A percentile compares a stretch with the other conserved stretches of the same genome.
Conservation (phyloP, 2,888 invertebrate species). For the Cataglyphis livida region DNA sequence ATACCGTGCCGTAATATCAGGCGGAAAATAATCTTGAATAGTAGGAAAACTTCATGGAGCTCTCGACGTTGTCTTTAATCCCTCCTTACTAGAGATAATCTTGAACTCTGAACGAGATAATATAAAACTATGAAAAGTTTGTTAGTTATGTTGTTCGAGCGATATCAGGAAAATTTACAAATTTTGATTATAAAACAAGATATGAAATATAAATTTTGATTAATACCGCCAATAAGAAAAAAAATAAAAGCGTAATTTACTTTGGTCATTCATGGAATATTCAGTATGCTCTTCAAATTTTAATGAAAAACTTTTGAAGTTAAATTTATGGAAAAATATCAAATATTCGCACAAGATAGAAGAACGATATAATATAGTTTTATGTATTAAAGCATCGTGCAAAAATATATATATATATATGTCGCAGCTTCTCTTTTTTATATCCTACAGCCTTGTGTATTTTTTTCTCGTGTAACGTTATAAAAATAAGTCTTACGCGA, state of each 20-base stretch:
- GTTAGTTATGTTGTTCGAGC: constrained; percentile 11
- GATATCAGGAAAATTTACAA: constrained; percentile 16
- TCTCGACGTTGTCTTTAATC: constrained; percentile 48
- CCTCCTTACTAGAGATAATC: constrained; percentile 32
- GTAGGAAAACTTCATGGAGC: constrained; percentile 44
- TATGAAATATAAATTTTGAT: constrained; percentile 5
- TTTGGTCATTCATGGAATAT: not conserved
- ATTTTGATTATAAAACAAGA: not conserved
- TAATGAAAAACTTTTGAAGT: not conserved
- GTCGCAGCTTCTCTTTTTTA: constrained; percentile 1
- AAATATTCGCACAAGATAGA: not conserved
- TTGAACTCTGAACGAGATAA: constrained; percentile 37
- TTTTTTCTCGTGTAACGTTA: constrained; percentile 26
- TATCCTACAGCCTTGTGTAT: not conserved
- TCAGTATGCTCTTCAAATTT: not conserved
- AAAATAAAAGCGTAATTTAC: not conserved
- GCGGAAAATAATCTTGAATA: constrained; percentile 56
- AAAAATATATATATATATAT: not conserved
- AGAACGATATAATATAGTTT: constrained; percentile 1
- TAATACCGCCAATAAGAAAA: not conserved
- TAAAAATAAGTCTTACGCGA: constrained; percentile 32
- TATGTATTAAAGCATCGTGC: not conserved
- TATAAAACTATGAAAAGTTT: constrained; percentile 44
- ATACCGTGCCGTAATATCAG: constrained; percentile 44
- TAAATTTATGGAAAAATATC: not conserved